phyloP scores from a whole-genome alignment of 2,888 invertebrate genomes.

The Pheosia tremula region DNA sequence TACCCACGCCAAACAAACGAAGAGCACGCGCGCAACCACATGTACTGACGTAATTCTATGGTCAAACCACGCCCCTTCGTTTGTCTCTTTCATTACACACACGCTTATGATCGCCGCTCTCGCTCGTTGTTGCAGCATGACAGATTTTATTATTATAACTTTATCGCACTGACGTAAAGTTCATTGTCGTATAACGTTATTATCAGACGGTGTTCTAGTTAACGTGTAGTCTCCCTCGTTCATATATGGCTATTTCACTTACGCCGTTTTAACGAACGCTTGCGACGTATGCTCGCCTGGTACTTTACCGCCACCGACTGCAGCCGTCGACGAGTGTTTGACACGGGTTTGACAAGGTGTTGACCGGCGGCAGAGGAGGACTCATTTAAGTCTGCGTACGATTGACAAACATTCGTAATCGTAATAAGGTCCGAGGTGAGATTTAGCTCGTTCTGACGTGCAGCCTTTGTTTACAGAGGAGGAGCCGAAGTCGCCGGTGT shows the following conservation, averaged over 20 bases:
- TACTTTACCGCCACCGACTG: constrained; percentile 83
- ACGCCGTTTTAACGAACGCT: constrained; percentile 47
- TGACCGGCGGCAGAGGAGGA: constrained; percentile 52
- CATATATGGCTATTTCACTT: constrained; percentile 51
- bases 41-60: constrained; percentile 70
- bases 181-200: constrained; percentile 39
- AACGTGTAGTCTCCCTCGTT: constrained; percentile 48
- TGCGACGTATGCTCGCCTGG: constrained; percentile 70
- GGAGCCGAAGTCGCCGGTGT: constrained; percentile 77
- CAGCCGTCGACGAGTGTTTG: constrained; percentile 79
- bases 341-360: constrained; percentile 78
- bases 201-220: constrained; percentile 37
- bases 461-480: constrained; percentile 73
- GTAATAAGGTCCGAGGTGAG: constrained; percentile 9
- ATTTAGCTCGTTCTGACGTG: constrained; percentile 33
- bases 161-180: constrained; percentile 43
- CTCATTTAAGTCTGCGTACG: constrained; percentile 18
- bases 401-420: constrained; percentile 12
- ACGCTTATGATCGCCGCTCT: constrained; percentile 43
- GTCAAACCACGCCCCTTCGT: constrained; percentile 60
- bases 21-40: constrained; percentile 68
- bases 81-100: constrained; percentile 53
- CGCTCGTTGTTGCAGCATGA: constrained; percentile 65
- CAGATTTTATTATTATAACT: constrained; percentile 48
- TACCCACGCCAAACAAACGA: constrained; percentile 58